These are phyloP conservation scores for Oceanodroma leucorhoa DNA, from an alignment of 2,797 vertebrate genomes.

Conservation along the genomic window DNA sequence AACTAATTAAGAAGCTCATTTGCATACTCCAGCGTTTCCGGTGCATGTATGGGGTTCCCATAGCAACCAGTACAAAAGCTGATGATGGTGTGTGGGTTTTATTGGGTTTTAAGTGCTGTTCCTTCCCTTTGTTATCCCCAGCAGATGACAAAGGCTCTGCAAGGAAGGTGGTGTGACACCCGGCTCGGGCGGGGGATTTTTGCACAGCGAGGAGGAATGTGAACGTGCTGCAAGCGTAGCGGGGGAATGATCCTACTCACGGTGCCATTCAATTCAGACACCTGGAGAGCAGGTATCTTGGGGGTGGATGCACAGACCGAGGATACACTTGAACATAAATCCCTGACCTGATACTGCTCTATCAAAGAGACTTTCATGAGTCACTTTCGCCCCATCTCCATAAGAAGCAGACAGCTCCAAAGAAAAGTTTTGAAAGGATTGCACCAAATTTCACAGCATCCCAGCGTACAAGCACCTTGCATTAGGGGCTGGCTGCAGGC, in stretches of 20 bases:
- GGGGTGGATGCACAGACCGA: not conserved
- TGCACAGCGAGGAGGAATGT: not conserved
- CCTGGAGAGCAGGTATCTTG: not conserved
- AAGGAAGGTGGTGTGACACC: not conserved
- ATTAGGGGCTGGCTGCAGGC: not conserved
- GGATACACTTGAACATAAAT: not conserved
- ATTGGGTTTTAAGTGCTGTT: conserved; percentile 31
- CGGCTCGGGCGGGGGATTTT: not conserved
- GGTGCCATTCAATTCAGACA: fast-evolving
- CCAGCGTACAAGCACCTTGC: fast-evolving
- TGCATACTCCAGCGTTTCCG: conserved; percentile 68
- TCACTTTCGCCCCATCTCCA: not conserved
- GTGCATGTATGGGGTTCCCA: conserved; percentile 67
- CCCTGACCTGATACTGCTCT: not conserved
- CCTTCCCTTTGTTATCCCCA: conserved; percentile 55
- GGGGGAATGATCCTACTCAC: not conserved
- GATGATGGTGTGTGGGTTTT: conserved; percentile 39
- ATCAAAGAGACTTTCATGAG: not conserved
- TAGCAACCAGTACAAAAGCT: conserved; percentile 68
- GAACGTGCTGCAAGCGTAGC: fast-evolving
- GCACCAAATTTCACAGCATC: not conserved
- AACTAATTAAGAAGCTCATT: conserved; percentile 67
- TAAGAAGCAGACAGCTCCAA: not conserved
- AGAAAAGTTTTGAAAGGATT: not conserved
- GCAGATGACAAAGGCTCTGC: conserved; percentile 34